Evolutionary conservation across 2,797 vertebrate genomes (phyloP).

Genomic region (Coracias cyanogaster): DNA sequence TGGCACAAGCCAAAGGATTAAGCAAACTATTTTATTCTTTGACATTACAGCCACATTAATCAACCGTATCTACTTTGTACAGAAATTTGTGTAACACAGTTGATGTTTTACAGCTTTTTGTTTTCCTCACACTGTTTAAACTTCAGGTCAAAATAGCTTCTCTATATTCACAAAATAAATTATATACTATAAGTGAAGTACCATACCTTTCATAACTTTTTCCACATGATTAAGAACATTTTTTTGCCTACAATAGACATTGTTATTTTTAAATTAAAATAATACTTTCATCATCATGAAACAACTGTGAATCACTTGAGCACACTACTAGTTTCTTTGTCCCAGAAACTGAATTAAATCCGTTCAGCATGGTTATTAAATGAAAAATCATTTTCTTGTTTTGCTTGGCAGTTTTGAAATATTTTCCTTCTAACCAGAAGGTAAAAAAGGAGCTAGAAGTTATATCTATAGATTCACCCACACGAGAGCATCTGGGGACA

Average conservation of each 20-base stretch:
- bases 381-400: not conserved
- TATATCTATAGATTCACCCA: not conserved
- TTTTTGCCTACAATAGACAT: not conserved
- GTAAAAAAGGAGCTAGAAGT: not conserved
- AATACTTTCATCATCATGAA: not conserved
- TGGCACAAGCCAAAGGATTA: not conserved
- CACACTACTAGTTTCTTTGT: not conserved
- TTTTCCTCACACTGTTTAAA: not conserved
- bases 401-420: not conserved
- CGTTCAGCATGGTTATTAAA: not conserved
- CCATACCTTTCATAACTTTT: not conserved
- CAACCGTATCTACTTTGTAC: not conserved
- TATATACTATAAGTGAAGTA: not conserved
- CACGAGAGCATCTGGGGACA: not conserved
- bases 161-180: not conserved
- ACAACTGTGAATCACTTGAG: not conserved
- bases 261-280: not conserved
- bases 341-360: not conserved
- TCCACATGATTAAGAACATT: not conserved
- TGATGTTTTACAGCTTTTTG: not conserved
- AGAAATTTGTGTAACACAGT: not conserved
- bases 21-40: not conserved
- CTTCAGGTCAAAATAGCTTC: not conserved
- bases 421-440: not conserved
- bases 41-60: not conserved